A percentile compares a stretch with the other conserved stretches of the same genome.
phyloP scores from a whole-genome alignment of 1,140 invertebrate species.

The Microvelia longipes region DNA sequence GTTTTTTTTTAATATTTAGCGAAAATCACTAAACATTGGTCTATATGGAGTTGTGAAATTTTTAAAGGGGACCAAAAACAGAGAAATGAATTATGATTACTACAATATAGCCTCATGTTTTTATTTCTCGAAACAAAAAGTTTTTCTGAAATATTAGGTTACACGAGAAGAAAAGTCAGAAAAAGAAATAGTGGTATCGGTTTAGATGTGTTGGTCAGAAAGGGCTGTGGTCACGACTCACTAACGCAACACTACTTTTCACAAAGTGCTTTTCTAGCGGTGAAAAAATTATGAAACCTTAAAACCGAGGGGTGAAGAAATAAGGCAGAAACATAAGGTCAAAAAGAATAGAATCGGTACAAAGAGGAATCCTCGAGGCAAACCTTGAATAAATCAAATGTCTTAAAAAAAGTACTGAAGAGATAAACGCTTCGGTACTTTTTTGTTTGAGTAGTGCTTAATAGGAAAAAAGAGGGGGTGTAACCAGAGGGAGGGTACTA shows the following conservation, averaged over 20 bases:
- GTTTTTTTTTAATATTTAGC: too few relatives aligned
- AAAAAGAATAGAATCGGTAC: background rate
- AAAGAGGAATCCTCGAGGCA: background rate
- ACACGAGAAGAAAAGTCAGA: background rate
- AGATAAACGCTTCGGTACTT: background rate
- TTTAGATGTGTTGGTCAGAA: background rate
- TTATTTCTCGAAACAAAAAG: too few relatives aligned
- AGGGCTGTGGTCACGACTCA: background rate
- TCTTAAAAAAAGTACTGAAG: background rate
- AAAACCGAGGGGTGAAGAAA: too few relatives aligned
- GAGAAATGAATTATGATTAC: too few relatives aligned
- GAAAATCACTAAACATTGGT: too few relatives aligned
- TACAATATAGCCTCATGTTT: too few relatives aligned
- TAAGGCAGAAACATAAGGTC: too few relatives aligned
- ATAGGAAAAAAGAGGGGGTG: background rate
- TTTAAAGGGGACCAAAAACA: too few relatives aligned
- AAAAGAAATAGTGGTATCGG: background rate
- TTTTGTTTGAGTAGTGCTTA: background rate
- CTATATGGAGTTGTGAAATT: too few relatives aligned
- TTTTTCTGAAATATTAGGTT: background rate
- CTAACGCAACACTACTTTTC: background rate
- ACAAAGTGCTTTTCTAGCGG: background rate
- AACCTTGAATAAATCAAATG: background rate
- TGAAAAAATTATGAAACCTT: too few relatives aligned
- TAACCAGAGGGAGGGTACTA: background rate